phyloP scores from a whole-genome alignment of 1,140 invertebrate genomes.

The Eueides isabella region DNA sequence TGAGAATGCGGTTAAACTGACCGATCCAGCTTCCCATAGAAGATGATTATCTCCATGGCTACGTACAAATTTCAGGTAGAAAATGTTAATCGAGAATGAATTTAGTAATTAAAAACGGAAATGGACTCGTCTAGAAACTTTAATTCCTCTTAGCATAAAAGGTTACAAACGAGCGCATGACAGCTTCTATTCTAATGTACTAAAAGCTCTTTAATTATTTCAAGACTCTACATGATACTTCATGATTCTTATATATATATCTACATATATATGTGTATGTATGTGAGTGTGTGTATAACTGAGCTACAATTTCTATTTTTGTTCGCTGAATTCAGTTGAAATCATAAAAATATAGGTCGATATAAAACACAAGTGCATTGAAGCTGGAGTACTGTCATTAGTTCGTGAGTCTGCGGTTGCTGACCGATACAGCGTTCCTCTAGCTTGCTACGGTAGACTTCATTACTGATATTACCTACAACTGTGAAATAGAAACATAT shows the following conservation, averaged over 20 bases:
- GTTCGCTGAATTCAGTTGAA: neutral
- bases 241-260: neutral
- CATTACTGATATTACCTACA: slow-evolving; percentile 20
- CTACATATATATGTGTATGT: neutral
- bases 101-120: slow-evolving; percentile 11
- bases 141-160: neutral
- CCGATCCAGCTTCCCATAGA: slow-evolving; percentile 15
- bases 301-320: neutral
- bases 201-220: slow-evolving; percentile 14
- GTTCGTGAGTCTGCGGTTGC: slow-evolving; percentile 9
- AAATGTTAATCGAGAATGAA: slow-evolving; percentile 7
- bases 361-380: slow-evolving; percentile 9
- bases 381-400: slow-evolving; percentile 10
- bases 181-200: slow-evolving; percentile 6
- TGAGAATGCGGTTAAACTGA: slow-evolving; percentile 22
- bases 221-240: neutral
- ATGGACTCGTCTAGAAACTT: neutral
- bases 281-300: neutral
- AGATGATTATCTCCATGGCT: neutral
- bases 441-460: slow-evolving; percentile 9
- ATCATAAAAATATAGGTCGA: slow-evolving; percentile 10
- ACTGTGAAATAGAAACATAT: neutral
- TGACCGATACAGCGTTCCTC: slow-evolving; percentile 5
- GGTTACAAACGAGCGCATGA: slow-evolving; percentile 3
- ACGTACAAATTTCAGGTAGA: neutral